phyloP scores from a whole-genome alignment of 1,140 invertebrate genomes.

The Drosophila seguyi region DNA sequence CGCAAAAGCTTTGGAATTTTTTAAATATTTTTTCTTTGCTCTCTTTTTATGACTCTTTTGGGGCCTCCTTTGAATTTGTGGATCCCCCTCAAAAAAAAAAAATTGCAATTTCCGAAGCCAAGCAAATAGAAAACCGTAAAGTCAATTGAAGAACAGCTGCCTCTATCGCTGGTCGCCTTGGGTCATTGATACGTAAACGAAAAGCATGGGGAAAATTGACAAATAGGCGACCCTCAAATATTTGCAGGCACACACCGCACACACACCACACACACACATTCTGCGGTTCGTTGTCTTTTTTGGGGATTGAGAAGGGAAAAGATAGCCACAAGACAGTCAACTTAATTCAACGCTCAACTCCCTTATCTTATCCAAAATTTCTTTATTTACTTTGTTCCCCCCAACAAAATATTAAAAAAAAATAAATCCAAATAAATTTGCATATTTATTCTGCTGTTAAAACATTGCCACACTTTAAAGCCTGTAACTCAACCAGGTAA shows the following conservation, averaged over 20 bases:
- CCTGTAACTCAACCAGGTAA: slow-evolving; percentile 5
- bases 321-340: slow-evolving; percentile 1
- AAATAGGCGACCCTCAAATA: slow-evolving; percentile 56
- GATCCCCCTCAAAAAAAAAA: background rate
- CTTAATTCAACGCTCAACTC: background rate
- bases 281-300: slow-evolving; percentile 4
- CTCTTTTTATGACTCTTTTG: slow-evolving; percentile 4
- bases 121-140: slow-evolving; percentile 38
- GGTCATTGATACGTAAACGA: slow-evolving; percentile 60
- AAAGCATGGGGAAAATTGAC: slow-evolving; percentile 50
- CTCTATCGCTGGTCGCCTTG: slow-evolving; percentile 22
- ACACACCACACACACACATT: slow-evolving; percentile 9
- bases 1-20: background rate
- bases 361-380: slow-evolving; percentile 23
- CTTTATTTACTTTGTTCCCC: slow-evolving; percentile 3
- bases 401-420: background rate
- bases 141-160: slow-evolving; percentile 31
- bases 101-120: slow-evolving; percentile 25
- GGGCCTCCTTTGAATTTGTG: background rate
- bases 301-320: background rate
- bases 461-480: slow-evolving; percentile 20
- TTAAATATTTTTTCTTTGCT: background rate
- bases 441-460: slow-evolving; percentile 4
- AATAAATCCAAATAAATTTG: slow-evolving; percentile 9
- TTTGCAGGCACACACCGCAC: slow-evolving; percentile 37